Evolutionary conservation across 2,113 vertebrate genomes (phyloP).

Genomic region (Speoplatyrhinus poulsoni): DNA sequence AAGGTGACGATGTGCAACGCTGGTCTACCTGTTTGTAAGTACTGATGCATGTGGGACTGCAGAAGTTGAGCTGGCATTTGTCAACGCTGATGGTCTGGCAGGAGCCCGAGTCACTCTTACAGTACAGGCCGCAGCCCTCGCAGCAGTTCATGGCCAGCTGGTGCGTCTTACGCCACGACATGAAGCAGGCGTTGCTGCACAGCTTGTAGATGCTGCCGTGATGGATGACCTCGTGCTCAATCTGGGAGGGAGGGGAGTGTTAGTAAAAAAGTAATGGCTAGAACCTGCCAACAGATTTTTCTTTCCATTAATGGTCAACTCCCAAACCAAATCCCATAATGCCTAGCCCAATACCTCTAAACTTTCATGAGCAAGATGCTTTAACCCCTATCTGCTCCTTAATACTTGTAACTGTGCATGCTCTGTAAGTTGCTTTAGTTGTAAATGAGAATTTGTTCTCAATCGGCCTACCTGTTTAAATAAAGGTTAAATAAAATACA

Average conservation of each 20-base stretch:
- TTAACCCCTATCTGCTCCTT: no score
- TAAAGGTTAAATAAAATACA: no score
- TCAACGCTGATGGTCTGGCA: conserved; percentile 88
- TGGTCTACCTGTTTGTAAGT: conserved; percentile 87
- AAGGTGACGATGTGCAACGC: no score
- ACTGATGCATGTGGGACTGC: conserved; percentile 85
- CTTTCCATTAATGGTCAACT: no score
- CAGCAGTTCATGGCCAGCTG: conserved; percentile 97
- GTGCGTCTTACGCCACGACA: conserved; percentile 90
- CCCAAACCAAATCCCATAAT: no score
- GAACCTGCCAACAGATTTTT: no score
- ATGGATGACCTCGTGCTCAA: conserved; percentile 95
- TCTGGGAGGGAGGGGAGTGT: conserved; percentile 57
- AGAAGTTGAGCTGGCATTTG: conserved; percentile 90
- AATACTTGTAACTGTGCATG: no score
- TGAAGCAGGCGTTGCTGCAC: conserved; percentile 92
- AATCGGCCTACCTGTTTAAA: no score
- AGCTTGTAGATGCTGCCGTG: conserved; percentile 91
- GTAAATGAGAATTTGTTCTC: no score
- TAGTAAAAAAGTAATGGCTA: neutral
- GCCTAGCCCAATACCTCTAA: no score
- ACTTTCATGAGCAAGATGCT: no score
- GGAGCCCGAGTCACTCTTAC: conserved; percentile 85
- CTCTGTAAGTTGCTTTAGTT: no score
- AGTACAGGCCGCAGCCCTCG: conserved; percentile 93